Conservation (phyloP, 2,113 vertebrate genomes). For the Leucosticte australis region DNA sequence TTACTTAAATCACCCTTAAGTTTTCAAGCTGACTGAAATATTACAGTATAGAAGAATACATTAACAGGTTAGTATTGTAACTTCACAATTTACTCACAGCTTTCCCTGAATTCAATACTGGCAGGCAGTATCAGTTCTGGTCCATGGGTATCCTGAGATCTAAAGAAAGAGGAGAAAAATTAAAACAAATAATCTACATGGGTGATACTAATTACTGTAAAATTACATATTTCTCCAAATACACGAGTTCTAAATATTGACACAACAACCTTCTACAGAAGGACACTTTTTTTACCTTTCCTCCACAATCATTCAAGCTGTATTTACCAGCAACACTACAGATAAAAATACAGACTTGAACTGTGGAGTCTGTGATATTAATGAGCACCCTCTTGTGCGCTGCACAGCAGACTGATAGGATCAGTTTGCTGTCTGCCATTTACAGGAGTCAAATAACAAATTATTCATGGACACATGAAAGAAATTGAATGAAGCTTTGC, state of each 20-base stretch:
- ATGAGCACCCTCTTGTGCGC: background rate
- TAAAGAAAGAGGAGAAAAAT: slow-evolving; percentile 55
- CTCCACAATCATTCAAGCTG: background rate
- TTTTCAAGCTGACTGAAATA: background rate
- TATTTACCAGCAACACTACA: background rate
- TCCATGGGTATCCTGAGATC: slow-evolving; percentile 83
- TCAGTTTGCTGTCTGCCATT: background rate
- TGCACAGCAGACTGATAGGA: background rate
- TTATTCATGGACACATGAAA: background rate
- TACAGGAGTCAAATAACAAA: background rate
- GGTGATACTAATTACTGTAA: background rate
- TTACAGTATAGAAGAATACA: background rate
- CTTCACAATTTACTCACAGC: slow-evolving; percentile 81
- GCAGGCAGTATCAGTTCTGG: slow-evolving; percentile 90
- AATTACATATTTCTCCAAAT: background rate
- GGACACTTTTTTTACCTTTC: background rate
- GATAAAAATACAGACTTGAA: background rate
- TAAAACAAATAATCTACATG: background rate
- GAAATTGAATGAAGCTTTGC: background rate
- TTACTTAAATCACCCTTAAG: background rate
- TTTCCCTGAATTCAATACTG: slow-evolving; percentile 96
- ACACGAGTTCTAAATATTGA: background rate
- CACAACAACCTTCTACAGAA: background rate
- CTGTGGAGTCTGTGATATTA: background rate
- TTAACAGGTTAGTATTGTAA: background rate